phyloP scores from a whole-genome alignment of 2,888 invertebrate species.

The Bedellia somnulentella region DNA sequence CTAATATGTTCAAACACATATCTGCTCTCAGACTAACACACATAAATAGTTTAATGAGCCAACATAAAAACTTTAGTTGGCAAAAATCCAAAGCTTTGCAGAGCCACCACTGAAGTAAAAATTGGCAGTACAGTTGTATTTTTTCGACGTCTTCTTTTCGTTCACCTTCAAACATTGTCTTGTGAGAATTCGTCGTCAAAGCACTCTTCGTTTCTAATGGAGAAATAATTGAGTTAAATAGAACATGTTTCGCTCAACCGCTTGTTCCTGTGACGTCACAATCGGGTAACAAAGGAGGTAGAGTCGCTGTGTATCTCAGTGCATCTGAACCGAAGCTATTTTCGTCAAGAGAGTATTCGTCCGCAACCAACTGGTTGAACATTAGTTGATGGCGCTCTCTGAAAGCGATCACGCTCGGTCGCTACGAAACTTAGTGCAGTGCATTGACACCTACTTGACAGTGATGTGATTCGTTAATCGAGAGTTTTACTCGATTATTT shows the following conservation, averaged over 20 bases:
- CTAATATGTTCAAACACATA: too few relatives aligned
- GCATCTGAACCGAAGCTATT: constrained; percentile 53
- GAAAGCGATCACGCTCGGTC: constrained; percentile 28
- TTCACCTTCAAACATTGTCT: constrained; percentile 36
- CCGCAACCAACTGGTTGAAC: constrained; percentile 35
- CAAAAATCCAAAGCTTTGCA: constrained; percentile 33
- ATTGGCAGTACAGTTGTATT: constrained; percentile 35
- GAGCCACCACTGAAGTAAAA: constrained; percentile 24
- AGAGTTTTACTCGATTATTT: constrained; percentile 25
- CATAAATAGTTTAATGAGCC: constrained; percentile 2
- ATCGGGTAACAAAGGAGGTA: constrained; percentile 16
- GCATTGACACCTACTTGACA: constrained; percentile 58
- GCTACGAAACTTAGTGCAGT: constrained; percentile 44
- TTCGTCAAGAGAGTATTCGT: constrained; percentile 41
- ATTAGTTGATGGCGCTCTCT: constrained; percentile 37
- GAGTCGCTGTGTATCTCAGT: constrained; percentile 34
- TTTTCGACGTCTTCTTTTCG: constrained; percentile 26
- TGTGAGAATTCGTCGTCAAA: too few relatives aligned
- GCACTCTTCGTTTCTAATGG: too few relatives aligned
- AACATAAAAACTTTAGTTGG: constrained; percentile 18
- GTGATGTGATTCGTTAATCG: constrained; percentile 50
- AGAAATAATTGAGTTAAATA: too few relatives aligned
- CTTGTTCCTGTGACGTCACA: constrained; percentile 4
- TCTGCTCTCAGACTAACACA: too few relatives aligned
- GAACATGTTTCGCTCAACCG: too few relatives aligned